Conservation (phyloP, 2,888 invertebrate species). For the Apodemia mormo region DNA sequence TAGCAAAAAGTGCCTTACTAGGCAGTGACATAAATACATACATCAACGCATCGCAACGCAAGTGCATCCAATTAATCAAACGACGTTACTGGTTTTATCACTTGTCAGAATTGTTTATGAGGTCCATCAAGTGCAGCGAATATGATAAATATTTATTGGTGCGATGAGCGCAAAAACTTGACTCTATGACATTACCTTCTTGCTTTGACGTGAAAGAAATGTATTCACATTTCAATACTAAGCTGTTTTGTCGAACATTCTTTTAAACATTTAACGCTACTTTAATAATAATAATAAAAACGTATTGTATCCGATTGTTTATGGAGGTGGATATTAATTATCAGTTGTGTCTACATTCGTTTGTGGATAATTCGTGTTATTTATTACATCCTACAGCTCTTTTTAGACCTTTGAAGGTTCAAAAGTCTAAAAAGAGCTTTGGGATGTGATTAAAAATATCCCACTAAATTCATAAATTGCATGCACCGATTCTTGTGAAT, state of each 20-base stretch:
- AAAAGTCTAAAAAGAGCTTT: too few species aligned
- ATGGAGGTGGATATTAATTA: too few species aligned
- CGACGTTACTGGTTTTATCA: constrained; percentile 18
- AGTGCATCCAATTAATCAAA: constrained; percentile 24
- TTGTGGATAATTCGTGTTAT: too few species aligned
- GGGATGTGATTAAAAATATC: too few species aligned
- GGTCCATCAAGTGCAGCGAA: constrained; percentile 17
- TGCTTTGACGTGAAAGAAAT: constrained; percentile 4
- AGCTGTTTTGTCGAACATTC: background rate
- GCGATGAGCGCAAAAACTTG: constrained; percentile 5
- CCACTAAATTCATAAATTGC: too few species aligned
- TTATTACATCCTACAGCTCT: too few species aligned
- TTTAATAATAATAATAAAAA: too few species aligned
- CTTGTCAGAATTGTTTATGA: constrained; percentile 22
- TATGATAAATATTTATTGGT: constrained; percentile 24
- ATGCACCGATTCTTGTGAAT: too few species aligned
- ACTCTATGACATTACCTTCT: background rate
- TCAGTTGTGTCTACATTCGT: too few species aligned
- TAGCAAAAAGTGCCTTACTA: constrained; percentile 20
- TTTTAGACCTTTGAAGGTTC: too few species aligned
- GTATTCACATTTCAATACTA: background rate
- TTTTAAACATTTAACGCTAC: background rate
- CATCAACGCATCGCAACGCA: constrained; percentile 20
- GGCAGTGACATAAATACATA: constrained; percentile 25
- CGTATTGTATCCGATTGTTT: too few species aligned